Conservation (phyloP, 2,113 vertebrate genomes). For the Pelodiscus sinensis region DNA sequence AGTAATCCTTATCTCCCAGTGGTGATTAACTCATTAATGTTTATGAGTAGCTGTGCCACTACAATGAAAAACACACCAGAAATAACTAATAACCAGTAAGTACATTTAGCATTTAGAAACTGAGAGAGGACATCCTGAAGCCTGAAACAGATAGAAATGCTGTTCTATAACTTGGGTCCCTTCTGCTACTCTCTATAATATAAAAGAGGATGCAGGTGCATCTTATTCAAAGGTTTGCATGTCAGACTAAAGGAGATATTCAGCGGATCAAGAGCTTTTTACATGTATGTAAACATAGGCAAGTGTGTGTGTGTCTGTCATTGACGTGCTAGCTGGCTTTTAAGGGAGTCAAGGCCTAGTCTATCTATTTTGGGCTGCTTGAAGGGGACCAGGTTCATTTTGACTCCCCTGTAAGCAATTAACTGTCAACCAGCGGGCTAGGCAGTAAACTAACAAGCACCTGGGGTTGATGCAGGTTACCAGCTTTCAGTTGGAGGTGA, state of each 20-base stretch:
- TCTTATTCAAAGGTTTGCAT: neutral
- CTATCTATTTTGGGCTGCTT: neutral
- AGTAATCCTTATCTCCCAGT: neutral
- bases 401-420: neutral
- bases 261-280: neutral
- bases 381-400: neutral
- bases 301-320: neutral
- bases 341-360: neutral
- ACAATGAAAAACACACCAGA: fast-evolving
- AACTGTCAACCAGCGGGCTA: neutral
- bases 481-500: neutral
- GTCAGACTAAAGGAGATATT: neutral
- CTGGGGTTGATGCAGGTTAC: neutral
- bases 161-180: neutral
- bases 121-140: neutral
- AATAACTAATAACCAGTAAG: neutral
- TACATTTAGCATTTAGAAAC: neutral
- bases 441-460: neutral
- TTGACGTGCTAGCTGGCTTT: neutral
- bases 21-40: neutral
- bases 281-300: neutral
- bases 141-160: neutral
- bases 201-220: neutral
- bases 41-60: neutral
- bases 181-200: neutral